Base-by-base conservation (phyloP, 30 jellyfish, hydroid and myxozoan species). In the Haliclystus octoradiatus region DNA sequence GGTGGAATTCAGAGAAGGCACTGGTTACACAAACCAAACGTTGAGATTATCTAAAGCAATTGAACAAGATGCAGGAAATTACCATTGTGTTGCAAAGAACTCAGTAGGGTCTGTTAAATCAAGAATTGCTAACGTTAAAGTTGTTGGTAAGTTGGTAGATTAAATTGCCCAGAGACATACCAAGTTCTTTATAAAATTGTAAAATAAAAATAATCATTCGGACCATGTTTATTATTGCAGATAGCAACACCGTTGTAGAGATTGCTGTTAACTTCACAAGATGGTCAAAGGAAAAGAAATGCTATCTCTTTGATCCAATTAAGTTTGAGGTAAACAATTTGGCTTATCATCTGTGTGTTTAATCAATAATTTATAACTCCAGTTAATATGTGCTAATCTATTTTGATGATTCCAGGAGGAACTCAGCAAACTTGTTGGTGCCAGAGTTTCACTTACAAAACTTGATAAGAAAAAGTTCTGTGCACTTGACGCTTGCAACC, bases 401-500 rank as follows among this genome's bases (percentile, higher is more conserved):
- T 9, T 40, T 40, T 40, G 19, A 40, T 5, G 9, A 5, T 19
- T 70, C 4, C 63, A 75, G 89, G 49, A 53, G 23, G 22, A 31
- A 13, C 3, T 75, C 4, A 50, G 47, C 68, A 68, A 62, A 23
- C 19, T 69, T 22, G 62, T 80, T 4, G 46, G 60, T 31, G 71
- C 46, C 74, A 80, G 50, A 64, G 69, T 66, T 15, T 64, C 85
- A 0, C 79, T 85, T 14, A 74, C 82, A 35, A 72, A 71, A 29
- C 61, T 9, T 24, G 81, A 67, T 49, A 65, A 49, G 2, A 24
- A 73, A 19, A 75, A 75, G 22, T 47, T 81, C 28, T 88, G 97
- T 69, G 71, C 67, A 9, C 51, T 75, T 22, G 74, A 94, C 28
- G 93, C 85, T 24, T 88, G 97, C 52, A 83, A 78, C 53, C 93